Evolutionary conservation across 1,140 invertebrate genomes (phyloP).

Genomic region (Pectinophora gossypiella): DNA sequence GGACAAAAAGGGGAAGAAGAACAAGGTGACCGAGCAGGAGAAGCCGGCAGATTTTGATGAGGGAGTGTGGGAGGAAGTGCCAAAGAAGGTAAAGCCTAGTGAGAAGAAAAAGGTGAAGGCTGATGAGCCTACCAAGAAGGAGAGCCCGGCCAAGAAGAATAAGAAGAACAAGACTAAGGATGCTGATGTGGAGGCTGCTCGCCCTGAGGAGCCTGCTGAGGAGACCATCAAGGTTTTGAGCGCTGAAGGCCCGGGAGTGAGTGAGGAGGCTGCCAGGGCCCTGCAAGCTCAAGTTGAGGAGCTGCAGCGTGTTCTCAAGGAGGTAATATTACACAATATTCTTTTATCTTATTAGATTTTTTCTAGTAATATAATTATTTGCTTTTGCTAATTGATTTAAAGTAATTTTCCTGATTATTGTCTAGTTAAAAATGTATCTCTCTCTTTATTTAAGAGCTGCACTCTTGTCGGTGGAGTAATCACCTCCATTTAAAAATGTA

Average conservation of each 20-base stretch:
- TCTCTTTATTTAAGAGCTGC: no score
- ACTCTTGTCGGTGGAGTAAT: no score
- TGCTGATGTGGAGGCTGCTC: constrained; percentile 48
- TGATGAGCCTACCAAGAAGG: constrained; percentile 39
- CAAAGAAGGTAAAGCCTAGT: constrained; percentile 71
- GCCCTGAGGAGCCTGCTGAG: constrained; percentile 38
- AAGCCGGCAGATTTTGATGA: constrained; percentile 85
- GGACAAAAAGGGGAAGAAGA: constrained; percentile 54
- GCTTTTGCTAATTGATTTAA: no score
- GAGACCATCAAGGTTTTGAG: constrained; percentile 54
- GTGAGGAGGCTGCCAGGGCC: constrained; percentile 52
- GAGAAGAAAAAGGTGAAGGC: constrained; percentile 78
- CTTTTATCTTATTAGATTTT: no score
- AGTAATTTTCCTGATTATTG: no score
- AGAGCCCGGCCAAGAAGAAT: constrained; percentile 61
- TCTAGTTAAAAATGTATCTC: no score
- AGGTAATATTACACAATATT: constrained; percentile 46
- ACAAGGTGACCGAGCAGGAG: constrained; percentile 71
- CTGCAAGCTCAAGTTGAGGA: constrained; percentile 70
- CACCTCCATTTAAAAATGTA: no score
- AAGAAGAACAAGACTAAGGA: constrained; percentile 61
- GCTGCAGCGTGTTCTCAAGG: constrained; percentile 65
- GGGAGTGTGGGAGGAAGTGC: constrained; percentile 84
- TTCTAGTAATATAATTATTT: no score
- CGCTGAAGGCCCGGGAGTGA: constrained; percentile 54